Evolutionary conservation across 2,797 vertebrate genomes (phyloP).

Genomic region (Hippopotamyrus pictus): DNA sequence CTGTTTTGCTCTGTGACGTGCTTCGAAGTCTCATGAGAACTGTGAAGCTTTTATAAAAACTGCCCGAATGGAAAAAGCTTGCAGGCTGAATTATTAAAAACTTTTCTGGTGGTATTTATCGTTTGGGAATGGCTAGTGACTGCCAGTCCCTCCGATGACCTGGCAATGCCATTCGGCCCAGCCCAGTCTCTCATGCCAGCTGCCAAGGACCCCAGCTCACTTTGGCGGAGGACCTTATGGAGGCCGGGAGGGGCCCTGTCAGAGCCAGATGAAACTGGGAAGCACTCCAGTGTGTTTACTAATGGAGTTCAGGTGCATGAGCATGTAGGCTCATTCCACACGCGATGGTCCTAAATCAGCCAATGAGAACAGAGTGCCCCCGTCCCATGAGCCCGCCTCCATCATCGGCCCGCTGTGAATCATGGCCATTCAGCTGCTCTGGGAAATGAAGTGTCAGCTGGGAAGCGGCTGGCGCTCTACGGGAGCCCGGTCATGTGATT

Average conservation of each 20-base stretch:
- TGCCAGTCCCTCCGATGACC: background rate
- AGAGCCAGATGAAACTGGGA: conserved; percentile 11
- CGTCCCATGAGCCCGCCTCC: background rate
- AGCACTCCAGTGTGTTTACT: conserved; percentile 36
- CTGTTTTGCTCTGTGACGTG: background rate
- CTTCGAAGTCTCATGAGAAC: background rate
- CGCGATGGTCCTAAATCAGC: conserved; percentile 34
- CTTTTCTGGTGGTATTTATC: background rate
- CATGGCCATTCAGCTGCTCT: background rate
- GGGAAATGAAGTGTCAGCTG: background rate
- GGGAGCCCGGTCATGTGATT: background rate
- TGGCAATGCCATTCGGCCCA: background rate
- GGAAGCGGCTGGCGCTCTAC: background rate
- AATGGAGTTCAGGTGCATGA: conserved; percentile 41
- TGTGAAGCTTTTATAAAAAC: conserved; percentile 5
- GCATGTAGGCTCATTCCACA: conserved; percentile 32
- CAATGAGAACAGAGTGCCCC: conserved; percentile 7
- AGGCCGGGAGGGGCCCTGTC: background rate
- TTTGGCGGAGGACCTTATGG: background rate
- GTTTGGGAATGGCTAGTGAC: background rate
- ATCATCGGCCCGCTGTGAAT: background rate
- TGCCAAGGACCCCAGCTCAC: background rate
- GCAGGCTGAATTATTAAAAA: background rate
- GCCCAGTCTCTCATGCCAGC: background rate
- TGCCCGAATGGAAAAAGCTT: background rate